A percentile compares a stretch with the other conserved stretches of the same genome.
These are phyloP conservation scores for Philopedon plagiatum DNA, from an alignment of 2,888 invertebrate species.

Conservation along the genomic window DNA sequence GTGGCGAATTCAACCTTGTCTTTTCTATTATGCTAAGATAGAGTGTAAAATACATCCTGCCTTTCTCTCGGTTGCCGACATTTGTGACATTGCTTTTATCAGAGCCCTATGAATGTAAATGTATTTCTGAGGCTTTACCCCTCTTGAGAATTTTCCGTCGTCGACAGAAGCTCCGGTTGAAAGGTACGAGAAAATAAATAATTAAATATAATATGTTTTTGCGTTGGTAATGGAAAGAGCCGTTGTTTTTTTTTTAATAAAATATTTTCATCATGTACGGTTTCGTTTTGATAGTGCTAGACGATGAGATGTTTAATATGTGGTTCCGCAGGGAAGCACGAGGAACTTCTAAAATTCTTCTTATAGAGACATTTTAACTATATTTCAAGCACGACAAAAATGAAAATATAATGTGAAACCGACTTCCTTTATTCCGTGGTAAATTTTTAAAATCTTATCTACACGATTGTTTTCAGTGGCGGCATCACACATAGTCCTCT, in stretches of 20 bases:
- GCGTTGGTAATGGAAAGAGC: not conserved
- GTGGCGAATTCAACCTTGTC: constrained; percentile 23
- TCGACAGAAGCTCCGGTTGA: constrained; percentile 14
- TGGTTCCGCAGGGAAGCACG: not conserved
- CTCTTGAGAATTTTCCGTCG: constrained; percentile 14
- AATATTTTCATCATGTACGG: not conserved
- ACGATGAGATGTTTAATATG: not conserved
- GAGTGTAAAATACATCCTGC: constrained; percentile 25
- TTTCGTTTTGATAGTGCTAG: not conserved
- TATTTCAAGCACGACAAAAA: no score
- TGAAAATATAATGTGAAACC: no score
- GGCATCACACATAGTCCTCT: no score
- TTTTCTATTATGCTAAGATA: constrained; percentile 24
- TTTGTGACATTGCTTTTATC: constrained; percentile 27
- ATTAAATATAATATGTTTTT: constrained; percentile 27
- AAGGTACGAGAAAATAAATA: constrained; percentile 20
- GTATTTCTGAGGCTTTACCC: constrained; percentile 29
- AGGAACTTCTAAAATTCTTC: no score
- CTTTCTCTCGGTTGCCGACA: constrained; percentile 20
- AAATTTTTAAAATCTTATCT: no score
- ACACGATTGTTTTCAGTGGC: no score
- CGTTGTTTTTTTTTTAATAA: constrained; percentile 5
- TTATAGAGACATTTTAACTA: no score
- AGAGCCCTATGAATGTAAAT: constrained; percentile 35
- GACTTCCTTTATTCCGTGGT: no score